phyloP scores from a whole-genome alignment of 92 coral and sea anemone species.

The Plumapathes pennacea region DNA sequence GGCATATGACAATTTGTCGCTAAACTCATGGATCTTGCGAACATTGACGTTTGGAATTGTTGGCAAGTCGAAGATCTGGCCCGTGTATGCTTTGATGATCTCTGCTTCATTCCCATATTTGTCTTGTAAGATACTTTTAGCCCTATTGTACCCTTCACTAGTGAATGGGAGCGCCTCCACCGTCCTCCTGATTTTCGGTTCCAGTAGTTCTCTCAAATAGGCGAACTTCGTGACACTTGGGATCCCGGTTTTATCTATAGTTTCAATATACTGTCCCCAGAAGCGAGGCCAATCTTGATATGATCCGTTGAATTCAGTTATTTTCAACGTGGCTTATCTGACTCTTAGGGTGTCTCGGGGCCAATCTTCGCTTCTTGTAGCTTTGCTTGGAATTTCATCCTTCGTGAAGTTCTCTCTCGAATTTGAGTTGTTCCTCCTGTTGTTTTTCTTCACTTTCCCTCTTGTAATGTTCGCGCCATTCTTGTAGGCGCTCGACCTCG shows the following conservation, averaged over 20 bases:
- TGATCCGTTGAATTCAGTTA: conserved; percentile 34
- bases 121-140: conserved; percentile 24
- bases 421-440: conserved; percentile 1
- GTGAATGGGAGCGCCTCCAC: conserved; percentile 44
- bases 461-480: neutral
- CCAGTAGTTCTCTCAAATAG: conserved; percentile 11
- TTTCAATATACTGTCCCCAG: conserved; percentile 22
- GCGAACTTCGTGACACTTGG: conserved; percentile 39
- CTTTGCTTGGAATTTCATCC: conserved; percentile 3
- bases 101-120: conserved; percentile 26
- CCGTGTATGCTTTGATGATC: conserved; percentile 26
- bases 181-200: conserved; percentile 5
- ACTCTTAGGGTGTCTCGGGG: too few species aligned
- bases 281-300: conserved; percentile 38
- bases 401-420: neutral
- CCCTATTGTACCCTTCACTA: conserved; percentile 33
- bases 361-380: too few species aligned
- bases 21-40: conserved; percentile 26
- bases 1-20: conserved; percentile 25
- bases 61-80: conserved; percentile 18
- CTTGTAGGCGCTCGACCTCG: neutral
- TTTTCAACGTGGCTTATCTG: too few species aligned
- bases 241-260: conserved; percentile 23
- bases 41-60: conserved; percentile 12
- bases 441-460: neutral